Base-by-base conservation (phyloP, 2,113 vertebrate genomes). In the Mormyrus iriodes region DNA sequence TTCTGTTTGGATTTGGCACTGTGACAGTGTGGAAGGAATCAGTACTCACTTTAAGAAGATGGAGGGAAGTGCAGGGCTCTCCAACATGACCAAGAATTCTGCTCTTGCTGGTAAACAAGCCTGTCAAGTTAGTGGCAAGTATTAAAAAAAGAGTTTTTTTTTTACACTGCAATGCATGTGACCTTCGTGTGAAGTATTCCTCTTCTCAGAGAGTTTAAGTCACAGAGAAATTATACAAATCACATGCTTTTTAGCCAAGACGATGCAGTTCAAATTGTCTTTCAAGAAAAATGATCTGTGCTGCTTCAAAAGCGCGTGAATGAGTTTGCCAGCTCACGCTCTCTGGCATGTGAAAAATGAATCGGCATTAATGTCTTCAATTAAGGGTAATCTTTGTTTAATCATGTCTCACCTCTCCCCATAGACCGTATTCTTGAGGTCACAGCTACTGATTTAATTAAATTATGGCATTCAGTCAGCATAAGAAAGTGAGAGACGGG, bases 331-430 rank as follows among this genome's bases (percentile, higher is more conserved):
- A 12, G 27, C n/a, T 69, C 3, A 0, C 61, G 3, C 1, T 31
- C 10, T 31, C n/a, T 31, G 27, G n/a, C 10, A 13, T 69, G n/a
- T 65, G 10, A 65, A 31, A 65, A 65, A 65, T 65, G 69, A 79
- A 39, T 42, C 6, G 17, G 31, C 35, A 19, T 42, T 79, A 79
- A 4, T 17, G 4, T 79, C 31, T 42, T 79, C 35, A 79, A 79
- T 79, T 79, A 79, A 79, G 73, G 73, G 73, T 79, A 35, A 42
- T 42, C 73, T 79, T 79, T 79, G 35, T 79, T 79, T 79, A 79
- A 42, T 79, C 73, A 79, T 42, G 8, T 42, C 73, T 27, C 13
- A 79, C 35, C 15, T 79, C 31, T 79, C 31, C 35, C 17, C 73
- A 19, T 79, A 79, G 13, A 79, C 73, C 31, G 42, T 79, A 42